Evolutionary conservation across 2,888 invertebrate genomes (phyloP).

Genomic region (Drosophila engyochracea): DNA sequence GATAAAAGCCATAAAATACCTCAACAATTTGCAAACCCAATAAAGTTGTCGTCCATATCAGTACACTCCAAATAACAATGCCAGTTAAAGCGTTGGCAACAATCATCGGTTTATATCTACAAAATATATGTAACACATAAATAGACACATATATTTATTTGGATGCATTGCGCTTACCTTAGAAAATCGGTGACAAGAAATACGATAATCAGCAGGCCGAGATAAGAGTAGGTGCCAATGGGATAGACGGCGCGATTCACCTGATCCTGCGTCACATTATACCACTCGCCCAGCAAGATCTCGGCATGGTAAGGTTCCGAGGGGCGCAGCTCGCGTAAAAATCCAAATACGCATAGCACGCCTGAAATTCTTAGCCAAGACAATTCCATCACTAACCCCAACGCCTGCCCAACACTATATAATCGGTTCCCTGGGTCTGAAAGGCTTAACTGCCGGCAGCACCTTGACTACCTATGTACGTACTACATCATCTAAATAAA

Average conservation of each 20-base stretch:
- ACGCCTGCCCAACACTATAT: constrained; percentile 34
- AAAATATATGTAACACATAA: background rate
- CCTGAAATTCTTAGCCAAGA: constrained; percentile 90
- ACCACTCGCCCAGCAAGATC: constrained; percentile 91
- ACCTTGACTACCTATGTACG: background rate
- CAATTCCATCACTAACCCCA: constrained; percentile 27
- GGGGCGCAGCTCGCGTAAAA: constrained; percentile 93
- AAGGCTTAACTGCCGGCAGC: background rate
- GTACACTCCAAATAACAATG: constrained; percentile 90
- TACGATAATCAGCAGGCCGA: constrained; percentile 90
- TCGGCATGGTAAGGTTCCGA: constrained; percentile 95
- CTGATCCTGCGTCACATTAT: constrained; percentile 89
- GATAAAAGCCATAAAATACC: constrained; percentile 92
- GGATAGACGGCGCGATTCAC: constrained; percentile 90
- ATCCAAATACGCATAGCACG: constrained; percentile 91
- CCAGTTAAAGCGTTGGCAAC: constrained; percentile 90
- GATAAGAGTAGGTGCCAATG: constrained; percentile 93
- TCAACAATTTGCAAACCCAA: constrained; percentile 89
- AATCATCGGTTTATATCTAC: constrained; percentile 94
- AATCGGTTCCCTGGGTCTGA: constrained; percentile 35
- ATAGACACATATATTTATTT: background rate
- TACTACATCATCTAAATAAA: constrained; percentile 41
- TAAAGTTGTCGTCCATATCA: constrained; percentile 91
- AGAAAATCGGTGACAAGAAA: constrained; percentile 94
- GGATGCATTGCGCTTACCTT: constrained; percentile 72